Evolutionary conservation across 2,797 vertebrate genomes (phyloP), one percentile per base, ranked within the genome.

Genomic region (Podargus strigoides): DNA sequence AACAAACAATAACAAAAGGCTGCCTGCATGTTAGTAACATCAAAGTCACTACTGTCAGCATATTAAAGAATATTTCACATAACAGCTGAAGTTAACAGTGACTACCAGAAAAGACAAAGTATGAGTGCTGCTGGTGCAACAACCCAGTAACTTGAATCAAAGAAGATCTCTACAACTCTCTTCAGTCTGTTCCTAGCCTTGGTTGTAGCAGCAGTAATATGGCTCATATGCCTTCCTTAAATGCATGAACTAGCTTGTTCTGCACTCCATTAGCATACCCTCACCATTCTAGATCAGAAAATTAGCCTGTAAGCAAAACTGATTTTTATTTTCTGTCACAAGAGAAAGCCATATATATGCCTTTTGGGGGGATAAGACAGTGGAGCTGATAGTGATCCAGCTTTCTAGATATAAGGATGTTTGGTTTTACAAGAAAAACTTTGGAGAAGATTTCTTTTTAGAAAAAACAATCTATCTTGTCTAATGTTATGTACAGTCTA

Each of bases 191-290:
- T 73, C 36, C 27, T 88, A 90, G 32, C 27, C 55, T 47, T 68
- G 19, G 12, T 13, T 62, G 30, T 16, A 77, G 56, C 18, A 75
- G 41, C 3, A 56, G 5, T 12, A 60, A 74, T 36, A 49, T 0
- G 1, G 30, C 5, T 86, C n/a, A 56, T 10, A 36, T 1, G 3
- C 6, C 23, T 30, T 47, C 67, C 47, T 27, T 55, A 73, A 70
- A 63, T 17, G 32, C 18, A 42, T 28, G 47, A 91, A 53, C 20
- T 26, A 78, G 14, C 20, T 70, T 78, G 10, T 58, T 76, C 41
- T 44, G 36, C 4, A 62, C 0, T 2, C 4, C 15, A n/a, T 28
- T 27, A 58, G n/a, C 1, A 2, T 22, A 73, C 6, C 19, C 12
- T 8, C 36, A 83, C 8, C 56, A 90, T n/a, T 11, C 39, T 39